Base-by-base conservation (phyloP, 2,797 vertebrate species). In the Bradypodion ventrale region DNA sequence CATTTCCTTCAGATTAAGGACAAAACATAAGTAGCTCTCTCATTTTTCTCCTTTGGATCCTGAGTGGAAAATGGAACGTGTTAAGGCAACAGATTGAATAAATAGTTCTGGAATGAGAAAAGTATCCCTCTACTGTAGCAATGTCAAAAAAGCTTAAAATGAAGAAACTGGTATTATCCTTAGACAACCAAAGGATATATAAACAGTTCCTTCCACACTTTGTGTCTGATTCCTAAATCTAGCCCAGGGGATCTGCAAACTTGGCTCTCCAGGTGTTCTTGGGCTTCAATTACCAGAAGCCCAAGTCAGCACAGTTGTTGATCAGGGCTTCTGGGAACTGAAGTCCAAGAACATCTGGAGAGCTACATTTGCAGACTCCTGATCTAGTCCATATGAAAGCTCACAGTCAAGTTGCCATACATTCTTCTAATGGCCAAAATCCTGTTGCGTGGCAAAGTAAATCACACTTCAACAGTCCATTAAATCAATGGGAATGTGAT, bases 1-100 rank as follows among this genome's bases (percentile, higher is more conserved):
- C 65, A 70, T 62, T 62, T 87, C 62, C 52, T 75, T 69, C 68
- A 87, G 85, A 83, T 75, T 75, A 83, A 83, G 62, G 76, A 49
- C 13, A 46, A 78, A 83, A 75, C 6, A 37, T 83, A 87, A 83
- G 85, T 56, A 73, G 44, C 66, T 78, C 68, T 82, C 37, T 73
- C 82, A 56, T 82, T 78, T 66, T 59, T 77, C 59, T 75, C 25
- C 72, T 75, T 74, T 74, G 44, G 60, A 49, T 69, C 59, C 32
- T 42, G 72, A 83, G 32, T 68, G 70, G 59, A 49, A 87, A 83
- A 83, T 68, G 49, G 40, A 74, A 68, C n/a, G 69, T 46, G 60
- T 46, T 37, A 74, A 83, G 32, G 8, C 19, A 79, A 75, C 1
- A 25, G 25, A 74, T 78, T 77, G 37, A 82, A 46, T 85, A 60